Evolutionary conservation across 2,888 invertebrate species (phyloP).

Genomic region (Epirrhoe alternata): DNA sequence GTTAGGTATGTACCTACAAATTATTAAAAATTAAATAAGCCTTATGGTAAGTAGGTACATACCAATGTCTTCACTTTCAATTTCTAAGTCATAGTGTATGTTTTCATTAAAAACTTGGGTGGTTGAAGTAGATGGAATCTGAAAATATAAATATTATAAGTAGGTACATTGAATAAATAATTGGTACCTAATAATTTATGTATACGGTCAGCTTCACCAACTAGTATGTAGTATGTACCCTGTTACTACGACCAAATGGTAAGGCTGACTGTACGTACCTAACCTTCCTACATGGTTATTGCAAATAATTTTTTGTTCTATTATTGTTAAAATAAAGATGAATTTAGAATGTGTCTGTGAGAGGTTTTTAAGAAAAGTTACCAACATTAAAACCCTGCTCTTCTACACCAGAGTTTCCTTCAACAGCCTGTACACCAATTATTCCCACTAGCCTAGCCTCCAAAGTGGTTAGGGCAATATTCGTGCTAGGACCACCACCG

Average conservation of each 20-base stretch:
- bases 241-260: not conserved
- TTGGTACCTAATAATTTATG: not conserved
- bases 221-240: too few species aligned
- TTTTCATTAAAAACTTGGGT: too few species aligned
- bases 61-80: constrained; percentile 15
- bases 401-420: constrained; percentile 10
- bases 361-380: constrained; percentile 9
- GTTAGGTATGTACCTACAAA: too few species aligned
- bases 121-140: not conserved
- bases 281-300: too few species aligned
- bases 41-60: not conserved
- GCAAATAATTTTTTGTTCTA: too few species aligned
- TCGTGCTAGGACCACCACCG: constrained; percentile 10
- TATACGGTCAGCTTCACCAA: not conserved
- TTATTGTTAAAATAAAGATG: too few species aligned
- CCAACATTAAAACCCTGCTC: constrained; percentile 15
- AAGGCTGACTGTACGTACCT: too few species aligned
- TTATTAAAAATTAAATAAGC: constrained; percentile 5
- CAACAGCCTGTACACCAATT: constrained; percentile 15
- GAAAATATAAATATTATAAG: constrained; percentile 5
- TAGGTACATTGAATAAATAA: not conserved
- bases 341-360: not conserved
- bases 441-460: constrained; percentile 5
- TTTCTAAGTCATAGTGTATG: constrained; percentile 4
- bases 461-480: constrained; percentile 10